Percentiles rank a stretch among this genome's conserved stretches.
Conservation (phyloP, 2,113 vertebrate genomes). For the Corythornis cristatus region DNA sequence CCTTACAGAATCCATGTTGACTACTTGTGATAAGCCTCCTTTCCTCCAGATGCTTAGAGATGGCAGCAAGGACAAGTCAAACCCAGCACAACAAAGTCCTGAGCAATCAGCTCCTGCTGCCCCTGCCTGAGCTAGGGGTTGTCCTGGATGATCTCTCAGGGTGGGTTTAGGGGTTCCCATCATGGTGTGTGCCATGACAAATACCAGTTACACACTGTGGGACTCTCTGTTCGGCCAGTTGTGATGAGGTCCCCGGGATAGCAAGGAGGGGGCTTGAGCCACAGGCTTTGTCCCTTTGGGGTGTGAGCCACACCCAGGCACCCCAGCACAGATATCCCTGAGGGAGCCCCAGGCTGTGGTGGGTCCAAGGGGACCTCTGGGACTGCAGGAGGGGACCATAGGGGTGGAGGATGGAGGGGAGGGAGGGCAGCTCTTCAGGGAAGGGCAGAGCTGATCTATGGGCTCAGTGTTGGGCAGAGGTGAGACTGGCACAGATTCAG, state of each 20-base stretch:
- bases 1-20: too few species aligned
- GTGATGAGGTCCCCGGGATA: neutral
- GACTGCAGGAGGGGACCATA: neutral
- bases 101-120: neutral
- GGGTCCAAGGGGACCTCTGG: neutral
- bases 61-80: neutral
- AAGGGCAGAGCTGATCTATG: neutral
- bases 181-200: neutral
- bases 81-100: neutral
- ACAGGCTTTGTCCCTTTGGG: neutral
- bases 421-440: neutral
- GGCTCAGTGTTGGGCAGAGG: neutral
- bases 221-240: neutral
- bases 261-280: neutral
- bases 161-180: neutral
- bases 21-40: too few species aligned
- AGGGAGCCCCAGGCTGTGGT: neutral
- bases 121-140: neutral
- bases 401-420: too few species aligned
- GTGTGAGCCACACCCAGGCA: accelerated
- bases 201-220: neutral
- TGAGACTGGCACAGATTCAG: neutral
- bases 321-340: neutral
- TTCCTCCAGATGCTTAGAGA: too few species aligned
- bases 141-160: neutral